phyloP scores from a whole-genome alignment of 2,797 vertebrate genomes.

The Myripristis murdjan region DNA sequence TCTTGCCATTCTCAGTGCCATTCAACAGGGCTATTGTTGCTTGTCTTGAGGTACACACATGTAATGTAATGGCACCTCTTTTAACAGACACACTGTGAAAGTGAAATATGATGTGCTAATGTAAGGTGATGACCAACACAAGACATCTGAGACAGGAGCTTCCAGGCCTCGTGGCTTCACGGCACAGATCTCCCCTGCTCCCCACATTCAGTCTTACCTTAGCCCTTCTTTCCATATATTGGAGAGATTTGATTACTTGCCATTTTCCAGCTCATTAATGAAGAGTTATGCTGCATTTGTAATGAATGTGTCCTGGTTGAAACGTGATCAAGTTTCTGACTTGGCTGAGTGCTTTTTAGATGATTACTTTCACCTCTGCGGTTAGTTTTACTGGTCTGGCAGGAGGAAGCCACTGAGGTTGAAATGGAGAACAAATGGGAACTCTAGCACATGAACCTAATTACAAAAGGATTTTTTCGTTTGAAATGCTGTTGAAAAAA shows the following conservation, averaged over 20 bases:
- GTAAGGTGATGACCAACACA: conserved; percentile 54
- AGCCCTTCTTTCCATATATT: conserved; percentile 74
- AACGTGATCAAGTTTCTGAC: conserved; percentile 81
- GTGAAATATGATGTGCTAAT: conserved; percentile 51
- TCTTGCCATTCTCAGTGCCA: conserved; percentile 42
- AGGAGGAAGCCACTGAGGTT: conserved; percentile 56
- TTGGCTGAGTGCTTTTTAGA: conserved; percentile 79
- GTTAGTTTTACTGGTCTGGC: conserved; percentile 68
- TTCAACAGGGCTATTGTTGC: conserved; percentile 62
- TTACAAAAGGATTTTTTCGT: conserved; percentile 71
- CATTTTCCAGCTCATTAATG: conserved; percentile 86
- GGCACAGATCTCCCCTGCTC: neutral
- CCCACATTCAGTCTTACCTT: conserved; percentile 45
- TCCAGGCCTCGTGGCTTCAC: conserved; percentile 16
- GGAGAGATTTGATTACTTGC: conserved; percentile 82
- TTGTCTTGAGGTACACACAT: conserved; percentile 13
- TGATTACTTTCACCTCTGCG: conserved; percentile 80
- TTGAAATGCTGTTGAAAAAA: conserved; percentile 43
- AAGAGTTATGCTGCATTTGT: conserved; percentile 77
- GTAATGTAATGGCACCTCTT: conserved; percentile 56
- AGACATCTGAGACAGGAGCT: conserved; percentile 35
- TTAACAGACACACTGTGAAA: conserved; percentile 34
- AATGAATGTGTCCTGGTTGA: conserved; percentile 80
- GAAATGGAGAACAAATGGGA: conserved; percentile 62
- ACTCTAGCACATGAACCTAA: conserved; percentile 61